phyloP scores from a whole-genome alignment of 2,888 invertebrate species.

The Dilophus febrilis region DNA sequence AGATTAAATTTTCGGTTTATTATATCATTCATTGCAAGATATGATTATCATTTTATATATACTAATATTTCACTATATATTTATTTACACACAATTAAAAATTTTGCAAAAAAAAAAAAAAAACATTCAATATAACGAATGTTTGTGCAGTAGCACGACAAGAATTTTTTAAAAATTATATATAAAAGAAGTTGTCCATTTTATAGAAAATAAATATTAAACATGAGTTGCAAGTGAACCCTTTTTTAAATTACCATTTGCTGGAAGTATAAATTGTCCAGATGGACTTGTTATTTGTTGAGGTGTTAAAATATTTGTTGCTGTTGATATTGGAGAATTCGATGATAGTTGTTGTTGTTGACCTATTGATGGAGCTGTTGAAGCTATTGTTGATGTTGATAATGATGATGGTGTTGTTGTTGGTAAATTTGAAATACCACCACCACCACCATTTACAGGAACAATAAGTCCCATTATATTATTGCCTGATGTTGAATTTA shows the following conservation, averaged over 20 bases:
- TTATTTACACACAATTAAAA: too few species aligned
- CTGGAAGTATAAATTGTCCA: slow-evolving; percentile 30
- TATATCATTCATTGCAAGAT: too few species aligned
- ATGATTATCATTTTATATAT: too few species aligned
- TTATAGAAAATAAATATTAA: slow-evolving; percentile 26
- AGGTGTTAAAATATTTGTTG: slow-evolving; percentile 53
- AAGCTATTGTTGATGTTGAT: slow-evolving; percentile 50
- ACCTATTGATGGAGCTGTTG: slow-evolving; percentile 24
- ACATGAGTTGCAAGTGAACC: slow-evolving; percentile 43
- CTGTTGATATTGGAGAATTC: slow-evolving; percentile 48
- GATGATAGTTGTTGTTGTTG: too few species aligned
- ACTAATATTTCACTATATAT: too few species aligned
- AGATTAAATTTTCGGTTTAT: too few species aligned
- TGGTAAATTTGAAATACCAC: slow-evolving; percentile 7
- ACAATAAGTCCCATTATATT: slow-evolving; percentile 3
- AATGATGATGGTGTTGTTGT: slow-evolving; percentile 38
- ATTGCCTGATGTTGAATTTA: slow-evolving; percentile 18
- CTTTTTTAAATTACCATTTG: slow-evolving; percentile 29
- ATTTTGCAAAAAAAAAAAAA: too few species aligned
- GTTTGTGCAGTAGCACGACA: too few species aligned
- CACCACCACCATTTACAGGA: slow-evolving; percentile 5
- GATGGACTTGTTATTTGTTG: slow-evolving; percentile 36
- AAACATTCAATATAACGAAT: too few species aligned
- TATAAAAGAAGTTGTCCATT: too few species aligned
- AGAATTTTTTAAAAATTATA: too few species aligned